A percentile compares a stretch with the other conserved stretches of the same genome.
Conservation (phyloP, 2,888 invertebrate species). For the Trissoscelio sp. region DNA sequence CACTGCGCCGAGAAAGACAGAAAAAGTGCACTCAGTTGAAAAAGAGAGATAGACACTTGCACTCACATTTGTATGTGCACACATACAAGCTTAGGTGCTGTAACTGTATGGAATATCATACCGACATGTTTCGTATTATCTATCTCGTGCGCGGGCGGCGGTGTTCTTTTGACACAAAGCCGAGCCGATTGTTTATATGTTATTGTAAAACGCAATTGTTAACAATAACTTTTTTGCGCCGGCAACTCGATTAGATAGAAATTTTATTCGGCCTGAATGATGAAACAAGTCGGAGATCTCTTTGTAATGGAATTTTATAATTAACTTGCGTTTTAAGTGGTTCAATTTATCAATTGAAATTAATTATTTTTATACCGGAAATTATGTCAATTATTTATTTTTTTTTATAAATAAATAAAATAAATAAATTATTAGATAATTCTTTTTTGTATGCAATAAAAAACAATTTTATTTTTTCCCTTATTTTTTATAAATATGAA, state of each 20-base stretch:
- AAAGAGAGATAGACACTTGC: neutral
- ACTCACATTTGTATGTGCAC: constrained; percentile 16
- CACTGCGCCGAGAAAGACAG: neutral
- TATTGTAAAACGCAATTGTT: constrained; percentile 31
- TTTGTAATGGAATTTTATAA: too few species aligned
- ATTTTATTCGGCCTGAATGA: neutral
- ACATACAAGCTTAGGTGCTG: neutral
- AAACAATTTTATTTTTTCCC: too few species aligned
- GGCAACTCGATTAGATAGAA: neutral
- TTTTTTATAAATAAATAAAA: too few species aligned
- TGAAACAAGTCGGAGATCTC: neutral
- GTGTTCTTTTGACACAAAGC: constrained; percentile 19
- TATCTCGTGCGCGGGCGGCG: constrained; percentile 27
- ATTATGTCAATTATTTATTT: too few species aligned
- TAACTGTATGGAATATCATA: constrained; percentile 16
- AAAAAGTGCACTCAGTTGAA: neutral
- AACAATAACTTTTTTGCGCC: constrained; percentile 3
- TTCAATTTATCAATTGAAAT: too few species aligned
- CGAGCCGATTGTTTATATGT: constrained; percentile 22
- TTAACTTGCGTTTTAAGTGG: too few species aligned
- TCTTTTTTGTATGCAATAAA: too few species aligned
- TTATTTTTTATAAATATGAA: too few species aligned
- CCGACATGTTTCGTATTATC: constrained; percentile 21
- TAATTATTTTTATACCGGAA: too few species aligned
- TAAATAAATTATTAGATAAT: too few species aligned